phyloP scores from a whole-genome alignment of 2,888 invertebrate genomes.

The Ochropleura plecta region DNA sequence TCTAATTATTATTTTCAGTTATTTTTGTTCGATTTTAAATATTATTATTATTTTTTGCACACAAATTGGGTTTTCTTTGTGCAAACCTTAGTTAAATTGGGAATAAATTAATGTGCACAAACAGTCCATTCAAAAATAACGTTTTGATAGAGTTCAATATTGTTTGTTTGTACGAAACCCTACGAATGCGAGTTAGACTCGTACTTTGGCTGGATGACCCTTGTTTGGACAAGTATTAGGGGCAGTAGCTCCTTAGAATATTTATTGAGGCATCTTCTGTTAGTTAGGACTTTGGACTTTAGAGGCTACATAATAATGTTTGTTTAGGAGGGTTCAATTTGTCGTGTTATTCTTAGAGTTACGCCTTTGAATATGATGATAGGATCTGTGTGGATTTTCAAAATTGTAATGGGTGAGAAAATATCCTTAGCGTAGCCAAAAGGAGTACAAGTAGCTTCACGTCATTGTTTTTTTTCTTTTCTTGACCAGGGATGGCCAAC shows the following conservation, averaged over 20 bases:
- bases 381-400: background rate
- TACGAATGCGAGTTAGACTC: background rate
- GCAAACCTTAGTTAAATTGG: too few relatives aligned
- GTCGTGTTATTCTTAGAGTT: constrained; percentile 1
- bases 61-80: too few relatives aligned
- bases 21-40: too few relatives aligned
- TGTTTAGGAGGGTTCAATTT: constrained; percentile 28
- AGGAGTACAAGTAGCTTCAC: too few relatives aligned
- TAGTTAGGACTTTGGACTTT: constrained; percentile 24
- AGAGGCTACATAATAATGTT: background rate
- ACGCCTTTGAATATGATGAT: background rate
- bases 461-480: too few relatives aligned
- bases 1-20: too few relatives aligned
- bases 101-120: too few relatives aligned
- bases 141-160: background rate
- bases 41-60: too few relatives aligned
- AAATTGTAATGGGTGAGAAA: background rate
- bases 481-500: too few relatives aligned
- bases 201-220: constrained; percentile 5
- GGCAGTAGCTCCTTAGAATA: constrained; percentile 53
- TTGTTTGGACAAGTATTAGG: constrained; percentile 37
- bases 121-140: too few relatives aligned
- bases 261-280: constrained; percentile 42
- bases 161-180: background rate
- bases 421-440: too few relatives aligned